These are phyloP conservation scores for Lymantria monacha DNA, from an alignment of 2,888 invertebrate species.

Conservation along the genomic window DNA sequence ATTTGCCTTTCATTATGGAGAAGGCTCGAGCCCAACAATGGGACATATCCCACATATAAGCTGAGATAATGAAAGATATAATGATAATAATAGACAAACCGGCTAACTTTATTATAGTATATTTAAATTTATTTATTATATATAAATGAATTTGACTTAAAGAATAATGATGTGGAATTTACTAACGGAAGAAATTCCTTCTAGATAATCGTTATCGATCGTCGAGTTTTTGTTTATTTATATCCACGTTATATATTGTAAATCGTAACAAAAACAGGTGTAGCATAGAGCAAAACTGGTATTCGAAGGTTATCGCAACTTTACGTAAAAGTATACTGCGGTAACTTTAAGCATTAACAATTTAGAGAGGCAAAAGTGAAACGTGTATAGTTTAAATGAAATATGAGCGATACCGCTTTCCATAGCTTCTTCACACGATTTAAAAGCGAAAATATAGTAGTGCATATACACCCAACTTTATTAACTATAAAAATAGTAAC, in stretches of 20 bases:
- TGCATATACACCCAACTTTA: no score
- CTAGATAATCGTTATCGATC: conserved; percentile 16
- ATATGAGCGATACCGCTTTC: conserved; percentile 46
- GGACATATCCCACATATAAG: no score
- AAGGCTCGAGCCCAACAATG: no score
- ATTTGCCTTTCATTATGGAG: no score
- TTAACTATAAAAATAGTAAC: no score
- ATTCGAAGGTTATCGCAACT: conserved; percentile 18
- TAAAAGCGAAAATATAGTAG: conserved; percentile 17
- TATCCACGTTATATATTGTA: conserved; percentile 14
- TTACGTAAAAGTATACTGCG: conserved; percentile 14
- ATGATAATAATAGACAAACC: no score
- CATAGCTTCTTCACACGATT: conserved; percentile 52
- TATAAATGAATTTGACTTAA: no score
- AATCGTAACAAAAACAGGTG: conserved; percentile 16
- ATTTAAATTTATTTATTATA: no score
- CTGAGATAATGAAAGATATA: no score
- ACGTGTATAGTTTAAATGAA: conserved; percentile 33
- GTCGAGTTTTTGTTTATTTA: conserved; percentile 13
- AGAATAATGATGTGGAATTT: no score
- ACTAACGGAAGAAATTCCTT: conserved; percentile 14
- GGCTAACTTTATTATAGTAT: no score
- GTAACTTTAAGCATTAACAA: conserved; percentile 20
- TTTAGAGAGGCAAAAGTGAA: conserved; percentile 46
- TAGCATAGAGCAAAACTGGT: conserved; percentile 14